These are phyloP conservation scores for Hetaerina americana DNA, from an alignment of 1,140 invertebrate species.

Conservation along the genomic window DNA sequence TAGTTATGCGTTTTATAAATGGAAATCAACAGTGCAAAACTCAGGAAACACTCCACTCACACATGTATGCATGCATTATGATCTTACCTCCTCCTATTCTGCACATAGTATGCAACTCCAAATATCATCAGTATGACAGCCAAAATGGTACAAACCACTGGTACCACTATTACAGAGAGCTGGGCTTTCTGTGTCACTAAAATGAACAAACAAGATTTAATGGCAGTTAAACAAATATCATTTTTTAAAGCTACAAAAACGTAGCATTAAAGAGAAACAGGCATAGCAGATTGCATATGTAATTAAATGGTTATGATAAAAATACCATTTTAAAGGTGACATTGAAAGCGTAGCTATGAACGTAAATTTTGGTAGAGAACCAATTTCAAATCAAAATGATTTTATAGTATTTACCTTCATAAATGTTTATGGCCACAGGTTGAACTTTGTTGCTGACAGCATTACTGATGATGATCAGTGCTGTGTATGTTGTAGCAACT, in stretches of 20 bases:
- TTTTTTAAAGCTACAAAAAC: too few species aligned
- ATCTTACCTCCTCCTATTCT: slow-evolving; percentile 53
- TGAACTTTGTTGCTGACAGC: slow-evolving; percentile 51
- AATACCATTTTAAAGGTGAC: too few species aligned
- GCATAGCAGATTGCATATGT: too few species aligned
- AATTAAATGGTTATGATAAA: too few species aligned
- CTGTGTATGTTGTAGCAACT: slow-evolving; percentile 28
- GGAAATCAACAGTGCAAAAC: too few species aligned
- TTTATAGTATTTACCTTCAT: slow-evolving; percentile 47
- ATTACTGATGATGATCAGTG: slow-evolving; percentile 60
- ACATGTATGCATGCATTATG: too few species aligned
- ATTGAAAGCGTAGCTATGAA: too few species aligned
- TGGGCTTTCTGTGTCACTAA: slow-evolving; percentile 58
- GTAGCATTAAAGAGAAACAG: too few species aligned
- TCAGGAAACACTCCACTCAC: too few species aligned
- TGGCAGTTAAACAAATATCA: too few species aligned
- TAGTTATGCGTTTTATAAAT: slow-evolving; percentile 3
- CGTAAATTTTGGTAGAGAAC: too few species aligned
- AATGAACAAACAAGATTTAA: slow-evolving; percentile 24
- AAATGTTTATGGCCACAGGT: slow-evolving; percentile 59
- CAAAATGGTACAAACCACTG: slow-evolving; percentile 59
- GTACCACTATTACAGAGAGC: slow-evolving; percentile 71
- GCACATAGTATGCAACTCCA: slow-evolving; percentile 69
- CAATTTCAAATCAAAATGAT: neutral
- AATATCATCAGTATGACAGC: slow-evolving; percentile 71